phyloP scores from a whole-genome alignment of 2,113 vertebrate genomes.

The Bubo scandiacus region DNA sequence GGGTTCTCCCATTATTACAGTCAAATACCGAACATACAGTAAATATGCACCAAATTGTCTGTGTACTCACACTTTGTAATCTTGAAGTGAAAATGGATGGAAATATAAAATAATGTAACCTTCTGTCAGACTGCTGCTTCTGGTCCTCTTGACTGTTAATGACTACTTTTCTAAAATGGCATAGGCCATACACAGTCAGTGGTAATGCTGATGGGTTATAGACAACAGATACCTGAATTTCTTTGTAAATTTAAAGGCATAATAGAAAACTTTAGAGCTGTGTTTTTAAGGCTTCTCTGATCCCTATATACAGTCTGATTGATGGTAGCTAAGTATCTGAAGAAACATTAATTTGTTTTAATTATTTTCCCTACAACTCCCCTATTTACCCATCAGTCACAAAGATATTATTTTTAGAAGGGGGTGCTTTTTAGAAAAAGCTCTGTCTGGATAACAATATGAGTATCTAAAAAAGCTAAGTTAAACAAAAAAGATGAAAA shows the following conservation, averaged over 20 bases:
- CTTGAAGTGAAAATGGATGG: background rate
- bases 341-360: background rate
- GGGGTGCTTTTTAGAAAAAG: fast-evolving
- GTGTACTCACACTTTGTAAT: background rate
- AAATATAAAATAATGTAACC: background rate
- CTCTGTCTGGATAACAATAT: background rate
- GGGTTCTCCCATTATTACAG: background rate
- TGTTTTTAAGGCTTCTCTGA: background rate
- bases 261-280: background rate
- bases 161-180: background rate
- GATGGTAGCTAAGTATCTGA: background rate
- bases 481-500: background rate
- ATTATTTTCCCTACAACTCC: background rate
- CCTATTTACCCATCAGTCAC: background rate
- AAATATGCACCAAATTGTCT: background rate
- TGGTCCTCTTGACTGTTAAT: background rate
- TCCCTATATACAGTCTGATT: background rate
- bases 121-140: background rate
- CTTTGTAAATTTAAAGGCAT: background rate
- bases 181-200: fast-evolving
- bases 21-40: background rate
- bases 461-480: background rate
- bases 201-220: background rate
- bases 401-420: background rate
- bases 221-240: background rate